A percentile compares a stretch with the other conserved stretches of the same genome.
Evolutionary conservation across 1,140 invertebrate genomes (phyloP).

Genomic region (Drosophila arawakana): DNA sequence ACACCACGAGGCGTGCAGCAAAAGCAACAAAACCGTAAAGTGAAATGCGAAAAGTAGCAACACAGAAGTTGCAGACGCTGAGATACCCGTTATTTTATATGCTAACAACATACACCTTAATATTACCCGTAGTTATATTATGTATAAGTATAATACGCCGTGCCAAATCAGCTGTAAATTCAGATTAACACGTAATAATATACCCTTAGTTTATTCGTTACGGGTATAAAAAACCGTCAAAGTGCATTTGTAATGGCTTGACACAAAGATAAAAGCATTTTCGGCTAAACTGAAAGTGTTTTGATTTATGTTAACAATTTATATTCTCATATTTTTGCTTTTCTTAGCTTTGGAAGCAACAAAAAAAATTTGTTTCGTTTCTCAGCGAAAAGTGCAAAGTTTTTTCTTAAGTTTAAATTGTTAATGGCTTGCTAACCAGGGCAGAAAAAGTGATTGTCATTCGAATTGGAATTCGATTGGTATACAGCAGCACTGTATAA

Average conservation of each 20-base stretch:
- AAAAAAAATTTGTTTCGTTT: slow-evolving; percentile 14
- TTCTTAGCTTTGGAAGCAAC: background rate
- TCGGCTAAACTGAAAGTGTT: slow-evolving; percentile 32
- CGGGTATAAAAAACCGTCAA: slow-evolving; percentile 37
- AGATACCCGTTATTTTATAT: too few relatives aligned
- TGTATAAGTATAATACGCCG: too few relatives aligned
- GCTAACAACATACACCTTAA: too few relatives aligned
- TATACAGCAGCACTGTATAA: background rate
- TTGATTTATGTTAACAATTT: slow-evolving; percentile 66
- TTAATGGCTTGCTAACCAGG: slow-evolving; percentile 25
- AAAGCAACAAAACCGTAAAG: background rate
- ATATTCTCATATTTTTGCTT: slow-evolving; percentile 5
- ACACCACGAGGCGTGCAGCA: slow-evolving; percentile 36
- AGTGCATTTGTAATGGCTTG: slow-evolving; percentile 70
- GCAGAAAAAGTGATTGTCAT: slow-evolving; percentile 32
- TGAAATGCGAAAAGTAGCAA: too few relatives aligned
- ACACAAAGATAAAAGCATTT: slow-evolving; percentile 63
- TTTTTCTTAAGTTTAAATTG: slow-evolving; percentile 31
- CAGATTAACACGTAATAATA: background rate
- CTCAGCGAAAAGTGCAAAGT: slow-evolving; percentile 23
- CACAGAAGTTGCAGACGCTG: too few relatives aligned
- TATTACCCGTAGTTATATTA: too few relatives aligned
- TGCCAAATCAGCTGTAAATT: too few relatives aligned
- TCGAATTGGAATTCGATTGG: background rate
- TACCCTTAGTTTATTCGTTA: background rate